Percentiles rank a stretch among this genome's conserved stretches.
phyloP scores from a whole-genome alignment of 2,888 invertebrate species.

The Sipunculus nudus region DNA sequence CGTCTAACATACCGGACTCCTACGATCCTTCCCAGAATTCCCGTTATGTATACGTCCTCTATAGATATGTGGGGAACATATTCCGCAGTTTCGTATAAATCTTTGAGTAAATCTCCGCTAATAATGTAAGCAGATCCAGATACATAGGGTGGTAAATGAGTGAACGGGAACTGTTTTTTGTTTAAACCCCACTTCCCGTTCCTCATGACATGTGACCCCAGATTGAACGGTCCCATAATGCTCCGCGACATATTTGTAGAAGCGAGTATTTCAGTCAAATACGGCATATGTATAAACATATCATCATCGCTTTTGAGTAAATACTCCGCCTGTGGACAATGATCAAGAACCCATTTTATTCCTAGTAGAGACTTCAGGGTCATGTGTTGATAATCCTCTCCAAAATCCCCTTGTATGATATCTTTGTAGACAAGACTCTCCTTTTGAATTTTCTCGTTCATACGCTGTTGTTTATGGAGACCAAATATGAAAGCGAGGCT shows the following conservation, averaged over 20 bases:
- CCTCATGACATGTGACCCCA: constrained; percentile 24
- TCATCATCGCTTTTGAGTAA: constrained; percentile 43
- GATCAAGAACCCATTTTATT: constrained; percentile 32
- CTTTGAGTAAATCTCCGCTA: constrained; percentile 28
- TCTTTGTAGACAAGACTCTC: constrained; percentile 27
- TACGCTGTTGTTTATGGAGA: constrained; percentile 14
- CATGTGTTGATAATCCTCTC: constrained; percentile 37
- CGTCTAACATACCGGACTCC: constrained; percentile 27
- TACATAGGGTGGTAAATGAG: constrained; percentile 36
- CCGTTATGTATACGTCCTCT: constrained; percentile 47
- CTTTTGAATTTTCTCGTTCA: constrained; percentile 14
- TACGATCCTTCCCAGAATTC: constrained; percentile 38
- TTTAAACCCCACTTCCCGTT: constrained; percentile 32
- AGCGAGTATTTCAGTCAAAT: constrained; percentile 17
- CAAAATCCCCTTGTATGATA: constrained; percentile 36
- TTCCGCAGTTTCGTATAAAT: constrained; percentile 27
- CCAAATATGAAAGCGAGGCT: constrained; percentile 36
- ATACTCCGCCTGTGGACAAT: constrained; percentile 29
- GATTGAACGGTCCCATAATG: constrained; percentile 37
- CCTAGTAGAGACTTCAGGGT: constrained; percentile 42
- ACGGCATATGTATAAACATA: constrained; percentile 41
- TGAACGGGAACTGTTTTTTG: constrained; percentile 29
- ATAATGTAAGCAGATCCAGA: constrained; percentile 39
- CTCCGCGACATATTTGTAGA: constrained; percentile 12
- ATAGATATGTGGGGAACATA: constrained; percentile 38